These are phyloP conservation scores for Kryptolebias ocellatus DNA, from an alignment of 2,797 vertebrate genomes.

Conservation along the genomic window DNA sequence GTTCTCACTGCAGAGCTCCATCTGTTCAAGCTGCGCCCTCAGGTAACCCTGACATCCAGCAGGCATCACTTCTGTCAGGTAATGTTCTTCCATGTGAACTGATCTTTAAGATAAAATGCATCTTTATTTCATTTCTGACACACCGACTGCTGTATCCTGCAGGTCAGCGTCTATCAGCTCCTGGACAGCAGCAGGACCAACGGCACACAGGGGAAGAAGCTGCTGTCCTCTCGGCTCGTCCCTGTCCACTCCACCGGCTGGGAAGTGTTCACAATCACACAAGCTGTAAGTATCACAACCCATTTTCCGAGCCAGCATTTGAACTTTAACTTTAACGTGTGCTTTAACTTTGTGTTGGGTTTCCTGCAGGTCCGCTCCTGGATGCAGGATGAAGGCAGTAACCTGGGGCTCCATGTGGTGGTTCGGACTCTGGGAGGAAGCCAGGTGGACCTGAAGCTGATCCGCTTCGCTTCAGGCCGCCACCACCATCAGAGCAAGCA, in stretches of 20 bases:
- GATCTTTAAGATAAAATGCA: background rate
- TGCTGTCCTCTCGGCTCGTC: conserved; percentile 86
- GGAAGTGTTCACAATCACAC: conserved; percentile 90
- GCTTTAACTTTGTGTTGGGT: background rate
- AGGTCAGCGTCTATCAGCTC: conserved; percentile 91
- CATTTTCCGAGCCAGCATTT: background rate
- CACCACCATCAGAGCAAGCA: conserved; percentile 90
- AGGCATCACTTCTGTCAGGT: conserved; percentile 84
- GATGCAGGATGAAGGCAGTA: conserved; percentile 84
- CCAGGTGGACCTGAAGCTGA: conserved; percentile 69
- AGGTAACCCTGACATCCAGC: conserved; percentile 61
- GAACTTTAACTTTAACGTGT: rapidly evolving
- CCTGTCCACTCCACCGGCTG: conserved; percentile 86
- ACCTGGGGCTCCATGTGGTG: conserved; percentile 86
- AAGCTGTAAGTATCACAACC: conserved; percentile 82
- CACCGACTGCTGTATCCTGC: conserved; percentile 7
- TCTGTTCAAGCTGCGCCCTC: conserved; percentile 87
- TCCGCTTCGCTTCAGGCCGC: conserved; percentile 84
- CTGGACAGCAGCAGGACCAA: conserved; percentile 76
- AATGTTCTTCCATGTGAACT: background rate
- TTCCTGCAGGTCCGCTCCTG: conserved; percentile 86
- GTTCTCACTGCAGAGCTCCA: conserved; percentile 90
- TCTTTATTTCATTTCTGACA: background rate
- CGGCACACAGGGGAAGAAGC: conserved; percentile 75
- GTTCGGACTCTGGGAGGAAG: conserved; percentile 74